phyloP scores from a whole-genome alignment of 2,113 vertebrate species.

The Oostethus manadensis region DNA sequence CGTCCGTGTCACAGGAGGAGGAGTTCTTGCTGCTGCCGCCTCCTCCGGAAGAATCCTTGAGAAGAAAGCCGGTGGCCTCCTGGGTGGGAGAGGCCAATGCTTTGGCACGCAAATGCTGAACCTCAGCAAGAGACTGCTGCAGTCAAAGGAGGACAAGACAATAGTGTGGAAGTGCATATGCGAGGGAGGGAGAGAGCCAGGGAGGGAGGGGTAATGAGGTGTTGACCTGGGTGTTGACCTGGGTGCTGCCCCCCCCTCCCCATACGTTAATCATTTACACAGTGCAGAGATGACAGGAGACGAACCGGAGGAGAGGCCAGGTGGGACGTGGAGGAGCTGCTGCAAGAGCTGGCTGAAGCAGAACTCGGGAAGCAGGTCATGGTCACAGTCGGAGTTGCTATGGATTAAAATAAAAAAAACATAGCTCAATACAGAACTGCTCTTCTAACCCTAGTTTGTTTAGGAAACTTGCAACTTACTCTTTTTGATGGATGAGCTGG shows the following conservation, averaged over 20 bases:
- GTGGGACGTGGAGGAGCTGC: constrained; percentile 95
- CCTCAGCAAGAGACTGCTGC: constrained; percentile 88
- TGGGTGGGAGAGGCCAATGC: constrained; percentile 79
- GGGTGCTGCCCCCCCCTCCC: no score
- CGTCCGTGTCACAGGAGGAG: constrained; percentile 90
- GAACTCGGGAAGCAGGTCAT: constrained; percentile 92
- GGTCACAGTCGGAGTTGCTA: constrained; percentile 83
- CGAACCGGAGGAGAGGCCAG: constrained; percentile 92
- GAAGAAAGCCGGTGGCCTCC: constrained; percentile 79
- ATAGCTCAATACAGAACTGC: no score
- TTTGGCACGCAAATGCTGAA: constrained; percentile 83
- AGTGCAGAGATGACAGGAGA: constrained; percentile 25
- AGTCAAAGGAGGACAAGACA: constrained; percentile 9
- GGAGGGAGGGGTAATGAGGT: background rate
- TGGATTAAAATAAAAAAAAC: constrained; percentile 9
- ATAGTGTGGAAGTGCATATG: constrained; percentile 1
- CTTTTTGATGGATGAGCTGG: constrained; percentile 90
- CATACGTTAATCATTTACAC: background rate
- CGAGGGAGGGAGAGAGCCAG: background rate
- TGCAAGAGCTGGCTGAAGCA: constrained; percentile 91
- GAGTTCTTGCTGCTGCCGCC: constrained; percentile 92
- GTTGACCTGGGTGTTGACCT: background rate
- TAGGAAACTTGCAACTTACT: constrained; percentile 74
- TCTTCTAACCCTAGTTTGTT: background rate
- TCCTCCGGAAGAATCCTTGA: constrained; percentile 81